Percentiles rank a stretch among this genome's conserved stretches.
phyloP scores from a whole-genome alignment of 2,888 invertebrate species.

The Scaptodrosophila latifasciaeformis region DNA sequence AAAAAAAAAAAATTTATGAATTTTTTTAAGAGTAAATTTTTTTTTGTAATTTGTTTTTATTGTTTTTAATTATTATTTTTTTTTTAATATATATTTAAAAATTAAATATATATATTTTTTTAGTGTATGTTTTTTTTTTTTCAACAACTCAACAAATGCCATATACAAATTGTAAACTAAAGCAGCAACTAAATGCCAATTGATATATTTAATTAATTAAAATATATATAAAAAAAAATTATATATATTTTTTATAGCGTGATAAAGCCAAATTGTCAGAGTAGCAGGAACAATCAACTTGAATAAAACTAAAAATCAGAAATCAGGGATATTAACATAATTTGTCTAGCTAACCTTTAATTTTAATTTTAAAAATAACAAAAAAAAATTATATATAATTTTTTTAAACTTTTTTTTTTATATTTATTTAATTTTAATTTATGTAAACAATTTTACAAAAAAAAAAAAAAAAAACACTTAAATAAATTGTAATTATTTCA shows the following conservation, averaged over 20 bases:
- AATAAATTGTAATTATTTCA: conserved; percentile 21
- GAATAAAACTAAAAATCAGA: conserved; percentile 27
- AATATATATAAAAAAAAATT: conserved; percentile 18
- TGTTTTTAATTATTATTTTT: conserved; percentile 2
- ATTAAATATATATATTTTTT: conserved; percentile 30
- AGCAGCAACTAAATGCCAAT: conserved; percentile 53
- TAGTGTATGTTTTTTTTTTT: conserved; percentile 3
- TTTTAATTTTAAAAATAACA: no score
- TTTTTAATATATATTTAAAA: conserved; percentile 23
- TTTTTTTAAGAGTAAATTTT: neutral
- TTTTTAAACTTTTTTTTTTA: conserved; percentile 7
- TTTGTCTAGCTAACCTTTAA: no score
- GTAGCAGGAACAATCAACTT: conserved; percentile 19
- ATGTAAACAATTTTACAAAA: no score
- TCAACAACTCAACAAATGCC: conserved; percentile 39
- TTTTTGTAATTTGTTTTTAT: conserved; percentile 21
- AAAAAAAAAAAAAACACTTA: no score
- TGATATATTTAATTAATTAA: conserved; percentile 21
- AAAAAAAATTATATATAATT: conserved; percentile 15
- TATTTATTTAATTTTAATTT: conserved; percentile 21
- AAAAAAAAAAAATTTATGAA: neutral
- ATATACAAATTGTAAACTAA: conserved; percentile 39
- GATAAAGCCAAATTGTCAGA: conserved; percentile 54
- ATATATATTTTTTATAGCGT: conserved; percentile 30
- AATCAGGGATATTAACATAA: conserved; percentile 51